phyloP scores from a whole-genome alignment of 2,113 vertebrate genomes.

The Antechinus stuartii region DNA sequence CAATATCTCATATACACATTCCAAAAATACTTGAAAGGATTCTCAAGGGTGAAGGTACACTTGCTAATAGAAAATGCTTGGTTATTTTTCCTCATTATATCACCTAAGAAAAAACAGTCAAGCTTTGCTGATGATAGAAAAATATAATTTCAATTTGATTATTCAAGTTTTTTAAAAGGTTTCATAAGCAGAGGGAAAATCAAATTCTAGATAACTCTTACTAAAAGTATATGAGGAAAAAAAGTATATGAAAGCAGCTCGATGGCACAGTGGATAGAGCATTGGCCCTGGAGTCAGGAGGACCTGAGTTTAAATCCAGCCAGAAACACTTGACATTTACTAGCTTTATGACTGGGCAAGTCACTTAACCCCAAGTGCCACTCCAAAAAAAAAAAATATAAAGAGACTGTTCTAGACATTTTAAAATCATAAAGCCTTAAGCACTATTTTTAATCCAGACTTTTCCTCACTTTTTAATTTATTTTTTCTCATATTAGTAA shows the following conservation, averaged over 20 bases:
- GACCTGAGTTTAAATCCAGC: no score
- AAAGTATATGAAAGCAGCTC: no score
- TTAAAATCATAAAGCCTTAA: constrained; percentile 16
- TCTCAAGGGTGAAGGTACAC: constrained; percentile 16
- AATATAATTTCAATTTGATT: constrained; percentile 41
- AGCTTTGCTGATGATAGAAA: constrained; percentile 21
- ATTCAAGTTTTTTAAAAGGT: constrained; percentile 54
- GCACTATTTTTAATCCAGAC: background rate
- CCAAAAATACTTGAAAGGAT: constrained; percentile 46
- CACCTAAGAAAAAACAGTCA: constrained; percentile 43
- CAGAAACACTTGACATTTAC: no score
- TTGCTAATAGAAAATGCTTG: constrained; percentile 36
- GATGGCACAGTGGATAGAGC: no score
- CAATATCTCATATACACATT: background rate
- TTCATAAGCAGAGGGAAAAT: constrained; percentile 29
- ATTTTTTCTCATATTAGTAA: background rate
- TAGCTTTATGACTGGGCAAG: no score
- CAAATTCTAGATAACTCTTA: constrained; percentile 25
- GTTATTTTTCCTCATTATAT: constrained; percentile 18
- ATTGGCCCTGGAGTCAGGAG: no score
- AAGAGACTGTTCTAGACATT: background rate
- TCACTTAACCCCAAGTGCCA: no score
- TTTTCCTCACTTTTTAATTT: constrained; percentile 36
- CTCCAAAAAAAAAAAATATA: no score
- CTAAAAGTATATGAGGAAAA: constrained; percentile 21